Evolutionary conservation across 2,888 invertebrate species (phyloP), one percentile per base, ranked within the genome.

Genomic region (Notodromas monacha): DNA sequence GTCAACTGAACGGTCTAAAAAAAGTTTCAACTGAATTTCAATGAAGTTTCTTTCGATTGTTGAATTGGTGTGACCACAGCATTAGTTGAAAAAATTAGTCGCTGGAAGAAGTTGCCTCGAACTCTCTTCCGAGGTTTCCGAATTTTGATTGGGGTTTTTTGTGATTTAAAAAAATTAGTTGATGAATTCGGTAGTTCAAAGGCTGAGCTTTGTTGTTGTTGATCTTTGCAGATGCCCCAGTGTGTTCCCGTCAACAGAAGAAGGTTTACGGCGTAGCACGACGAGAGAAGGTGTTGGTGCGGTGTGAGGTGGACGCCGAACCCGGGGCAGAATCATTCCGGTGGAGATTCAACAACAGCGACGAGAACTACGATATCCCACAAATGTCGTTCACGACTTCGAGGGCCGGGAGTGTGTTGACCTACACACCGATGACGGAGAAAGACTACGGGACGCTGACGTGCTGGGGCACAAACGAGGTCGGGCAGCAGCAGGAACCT

Each of bases 271-370:
- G 68, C 14, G 63, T 66, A n/a, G 69, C 65, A 8, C 54, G 66
- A 11, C 61, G 63, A 36, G 69, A 70, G 46, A 56, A 57, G 6
- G 61, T 61, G 26, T 56, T 56, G 42, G 59, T 69, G 37, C 52
- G 58, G n/a, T 70, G 68, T 48, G 63, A 45, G 29, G 49, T 72
- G 26, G 66, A 69, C 37, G 67, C 70, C 1, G 70, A 72, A 45
- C 74, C 74, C 5, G 54, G 2, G 65, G 67, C 43, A 65, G 56
- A 65, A 21, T 55, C 60, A 43, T 77, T 74, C 50, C 67, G 67
- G 41, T 77, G 77, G 77, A 64, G 66, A 15, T 69, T 79, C 47
- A 81, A 81, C 54, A 77, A 74, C 51, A 70, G 74, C 26, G 65
- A 69, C 38, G 72, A 73, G 45, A 64, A 64, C 39, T 57, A 63